These are phyloP conservation scores for mouse (Mus musculus) DNA, from an alignment of 2,113 vertebrate genomes.

Conservation along the genomic window GRCm39 chr5:21492001-21492500, in stretches of 20 bases:
- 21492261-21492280: background rate
- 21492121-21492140: background rate
- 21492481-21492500: background rate
- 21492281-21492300: background rate
- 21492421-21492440: background rate
- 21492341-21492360: slow-evolving; percentile 26
- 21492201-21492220: background rate
- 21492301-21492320: background rate
- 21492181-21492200: background rate
- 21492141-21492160: background rate
- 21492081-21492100: background rate
- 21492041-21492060: background rate
- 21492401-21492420: background rate
- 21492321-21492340: background rate
- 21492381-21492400: background rate
- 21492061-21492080: background rate
- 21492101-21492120: background rate
- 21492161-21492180: background rate
- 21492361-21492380: background rate
- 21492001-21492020: background rate
- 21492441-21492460: background rate
- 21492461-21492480: background rate
- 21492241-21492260: background rate
- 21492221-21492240: background rate
- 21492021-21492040: too few species aligned